phyloP scores from a whole-genome alignment of 2,888 invertebrate genomes.

The Muschampia plurimacula region DNA sequence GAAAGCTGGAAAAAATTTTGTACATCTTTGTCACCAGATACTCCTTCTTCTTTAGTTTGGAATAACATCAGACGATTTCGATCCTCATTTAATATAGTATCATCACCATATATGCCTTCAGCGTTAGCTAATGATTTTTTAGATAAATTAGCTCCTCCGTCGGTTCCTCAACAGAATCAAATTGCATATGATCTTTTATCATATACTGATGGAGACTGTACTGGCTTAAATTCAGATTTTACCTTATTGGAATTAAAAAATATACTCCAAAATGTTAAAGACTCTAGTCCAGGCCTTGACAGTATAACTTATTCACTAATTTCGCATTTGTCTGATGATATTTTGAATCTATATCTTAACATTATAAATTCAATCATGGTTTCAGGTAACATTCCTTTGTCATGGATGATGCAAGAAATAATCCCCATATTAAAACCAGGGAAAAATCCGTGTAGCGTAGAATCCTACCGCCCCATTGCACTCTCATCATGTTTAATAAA shows the following conservation, averaged over 20 bases:
- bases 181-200: not conserved
- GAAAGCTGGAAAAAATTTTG: not conserved
- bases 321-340: not conserved
- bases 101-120: not conserved
- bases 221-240: not conserved
- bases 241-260: not conserved
- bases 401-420: not conserved
- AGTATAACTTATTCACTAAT: not conserved
- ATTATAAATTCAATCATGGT: not conserved
- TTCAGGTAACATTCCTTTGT: not conserved
- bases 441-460: not conserved
- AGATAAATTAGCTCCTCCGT: not conserved
- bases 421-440: not conserved
- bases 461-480: not conserved
- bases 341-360: not conserved
- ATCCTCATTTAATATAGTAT: not conserved
- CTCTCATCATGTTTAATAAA: slow-evolving; percentile 3
- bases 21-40: not conserved
- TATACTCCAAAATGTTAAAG: not conserved
- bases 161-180: not conserved
- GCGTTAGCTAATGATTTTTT: slow-evolving; percentile 2
- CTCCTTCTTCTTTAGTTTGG: not conserved
- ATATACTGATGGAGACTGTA: not conserved
- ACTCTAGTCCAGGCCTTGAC: not conserved
- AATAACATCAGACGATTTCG: not conserved